These are phyloP conservation scores for Halictus ligatus DNA, from an alignment of 2,888 invertebrate genomes.

Conservation along the genomic window DNA sequence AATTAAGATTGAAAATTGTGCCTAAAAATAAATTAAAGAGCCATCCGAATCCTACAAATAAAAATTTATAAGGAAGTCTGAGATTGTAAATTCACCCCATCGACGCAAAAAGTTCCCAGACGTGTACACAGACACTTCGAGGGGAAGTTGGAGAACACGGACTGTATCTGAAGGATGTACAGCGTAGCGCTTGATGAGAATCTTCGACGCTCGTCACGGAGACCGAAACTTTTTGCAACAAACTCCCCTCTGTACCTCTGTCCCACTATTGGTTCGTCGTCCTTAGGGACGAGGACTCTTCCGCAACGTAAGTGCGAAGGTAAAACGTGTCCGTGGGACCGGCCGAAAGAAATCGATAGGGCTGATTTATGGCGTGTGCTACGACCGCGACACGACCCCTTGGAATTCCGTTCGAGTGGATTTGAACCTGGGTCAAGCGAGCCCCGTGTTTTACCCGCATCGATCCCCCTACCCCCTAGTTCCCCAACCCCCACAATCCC, in stretches of 20 bases:
- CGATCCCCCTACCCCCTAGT: conserved; percentile 37
- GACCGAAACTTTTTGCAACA: conserved; percentile 33
- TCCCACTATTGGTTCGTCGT: background rate
- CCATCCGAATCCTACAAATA: background rate
- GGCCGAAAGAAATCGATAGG: conserved; percentile 50
- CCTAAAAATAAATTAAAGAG: too few relatives aligned
- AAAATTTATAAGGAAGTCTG: background rate
- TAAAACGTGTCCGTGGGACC: conserved; percentile 47
- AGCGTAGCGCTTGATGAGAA: conserved; percentile 45
- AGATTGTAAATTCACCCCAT: background rate
- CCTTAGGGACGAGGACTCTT: conserved; percentile 24
- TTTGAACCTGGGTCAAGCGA: conserved; percentile 71
- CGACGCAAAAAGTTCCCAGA: background rate
- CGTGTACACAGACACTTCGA: background rate
- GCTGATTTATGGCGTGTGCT: conserved; percentile 45
- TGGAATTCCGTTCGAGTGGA: conserved; percentile 36
- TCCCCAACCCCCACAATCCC: background rate
- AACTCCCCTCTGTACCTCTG: background rate
- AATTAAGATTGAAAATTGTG: too few relatives aligned
- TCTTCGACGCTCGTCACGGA: conserved; percentile 15
- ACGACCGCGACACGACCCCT: conserved; percentile 54
- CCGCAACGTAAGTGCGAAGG: conserved; percentile 50
- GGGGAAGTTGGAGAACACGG: conserved; percentile 3
- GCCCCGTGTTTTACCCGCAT: conserved; percentile 65
- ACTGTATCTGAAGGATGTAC: conserved; percentile 18